Base-by-base conservation (phyloP, 1,140 invertebrate species). In the Coelopa frigida region DNA sequence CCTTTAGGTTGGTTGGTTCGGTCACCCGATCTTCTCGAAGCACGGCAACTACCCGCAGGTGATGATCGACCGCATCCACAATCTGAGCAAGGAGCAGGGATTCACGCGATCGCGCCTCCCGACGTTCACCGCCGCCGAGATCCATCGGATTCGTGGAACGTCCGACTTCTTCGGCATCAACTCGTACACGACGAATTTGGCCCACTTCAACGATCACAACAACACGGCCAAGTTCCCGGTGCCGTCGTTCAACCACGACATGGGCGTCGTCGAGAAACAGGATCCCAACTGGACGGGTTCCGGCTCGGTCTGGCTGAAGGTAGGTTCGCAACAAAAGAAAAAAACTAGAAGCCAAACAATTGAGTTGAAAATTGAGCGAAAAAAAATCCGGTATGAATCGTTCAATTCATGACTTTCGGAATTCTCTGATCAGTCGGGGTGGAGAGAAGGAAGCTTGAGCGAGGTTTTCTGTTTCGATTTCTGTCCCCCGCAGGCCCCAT, bases 81-180 rank as follows among this genome's bases (percentile, higher is more conserved):
- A 58, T 8, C 72, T 75, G n/a, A 81, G 81, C 58, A 68, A 64
- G 29, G 56, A 70, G 35, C 79, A 85, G 69, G 76, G 77, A 4
- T 75, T 70, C 42, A 48, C 47, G 0, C 57, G 61, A 36, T 83
- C 81, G 3, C 72, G 80, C 21, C 59, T 83, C 20, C 78, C 78
- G 0, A 72, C 67, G 46, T 84, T 85, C 52, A 81, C 76, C 17
- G 44, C 62, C 0, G 74, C 78, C 44, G 80, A 83, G 67, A 71
- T 78, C 2, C 53, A 70, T 35, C 54, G 69, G 20, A 72, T 84
- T 5, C 75, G 72, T 41, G 80, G 79, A 31, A 73, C 74, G 12
- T 70, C 72, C 1, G 80, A 82, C 54, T 82, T 80, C 66, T 74
- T 81, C 32, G 79, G 78, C 18, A 48, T 83, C 1, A 81, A 81